Conservation (phyloP, 2,797 vertebrate species). For the Gouania willdenowi region DNA sequence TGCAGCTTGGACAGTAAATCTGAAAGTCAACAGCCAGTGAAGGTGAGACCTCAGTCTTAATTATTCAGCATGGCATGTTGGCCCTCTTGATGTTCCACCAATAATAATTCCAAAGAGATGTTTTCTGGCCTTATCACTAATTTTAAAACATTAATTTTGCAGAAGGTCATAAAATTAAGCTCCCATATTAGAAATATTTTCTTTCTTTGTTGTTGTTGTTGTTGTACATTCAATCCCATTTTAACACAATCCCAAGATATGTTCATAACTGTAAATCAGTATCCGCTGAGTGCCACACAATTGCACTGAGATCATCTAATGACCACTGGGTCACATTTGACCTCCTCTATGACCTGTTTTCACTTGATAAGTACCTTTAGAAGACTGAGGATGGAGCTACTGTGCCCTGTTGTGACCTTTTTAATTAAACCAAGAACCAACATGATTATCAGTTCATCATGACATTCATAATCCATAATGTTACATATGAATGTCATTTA, state of each 20-base stretch:
- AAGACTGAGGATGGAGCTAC: conserved; percentile 42
- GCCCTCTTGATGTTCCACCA: conserved; percentile 52
- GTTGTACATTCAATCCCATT: conserved; percentile 29
- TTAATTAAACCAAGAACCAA: conserved; percentile 20
- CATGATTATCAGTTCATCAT: conserved; percentile 62
- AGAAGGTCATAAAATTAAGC: conserved; percentile 53
- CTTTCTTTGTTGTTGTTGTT: too few species aligned
- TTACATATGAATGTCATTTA: conserved; percentile 64
- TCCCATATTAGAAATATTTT: conserved; percentile 32
- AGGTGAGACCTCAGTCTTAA: conserved; percentile 58
- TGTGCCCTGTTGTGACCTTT: conserved; percentile 55
- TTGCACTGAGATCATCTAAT: conserved; percentile 72
- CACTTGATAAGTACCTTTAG: conserved; percentile 32
- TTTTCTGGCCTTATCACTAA: conserved; percentile 39
- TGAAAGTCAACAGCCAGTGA: conserved; percentile 72
- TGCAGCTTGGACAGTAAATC: conserved; percentile 71
- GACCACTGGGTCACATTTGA: conserved; percentile 75
- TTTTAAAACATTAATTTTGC: conserved; percentile 31
- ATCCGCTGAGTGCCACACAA: conserved; percentile 29
- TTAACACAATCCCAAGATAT: conserved; percentile 11
- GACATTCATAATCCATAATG: conserved; percentile 65
- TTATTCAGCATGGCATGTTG: conserved; percentile 54
- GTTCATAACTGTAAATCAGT: conserved; percentile 41
- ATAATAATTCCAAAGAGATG: conserved; percentile 53
- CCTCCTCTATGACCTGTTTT: conserved; percentile 31